Evolutionary conservation across 2,888 invertebrate genomes (phyloP).

Genomic region (Drosophila paranaensis): DNA sequence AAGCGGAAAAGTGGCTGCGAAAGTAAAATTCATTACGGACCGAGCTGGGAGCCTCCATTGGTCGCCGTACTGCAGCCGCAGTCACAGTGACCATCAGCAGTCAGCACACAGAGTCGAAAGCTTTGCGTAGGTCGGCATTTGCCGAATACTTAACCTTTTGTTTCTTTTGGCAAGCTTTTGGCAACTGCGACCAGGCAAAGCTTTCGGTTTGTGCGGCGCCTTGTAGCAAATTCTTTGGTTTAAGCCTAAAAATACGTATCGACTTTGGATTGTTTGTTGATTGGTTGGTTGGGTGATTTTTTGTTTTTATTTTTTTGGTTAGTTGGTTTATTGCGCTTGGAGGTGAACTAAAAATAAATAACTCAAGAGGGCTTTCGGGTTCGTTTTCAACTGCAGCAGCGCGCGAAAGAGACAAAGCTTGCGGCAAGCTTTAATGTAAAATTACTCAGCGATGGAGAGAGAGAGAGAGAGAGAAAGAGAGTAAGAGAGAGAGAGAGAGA

Average conservation of each 20-base stretch:
- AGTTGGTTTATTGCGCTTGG: conserved; percentile 44
- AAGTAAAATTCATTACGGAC: conserved; percentile 62
- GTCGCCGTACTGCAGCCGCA: conserved; percentile 21
- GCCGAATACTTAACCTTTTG: background rate
- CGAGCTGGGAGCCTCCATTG: conserved; percentile 24
- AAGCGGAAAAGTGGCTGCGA: conserved; percentile 55
- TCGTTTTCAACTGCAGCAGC: conserved; percentile 23
- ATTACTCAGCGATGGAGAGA: conserved; percentile 14
- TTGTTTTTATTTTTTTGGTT: conserved; percentile 35
- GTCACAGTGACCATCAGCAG: conserved; percentile 40
- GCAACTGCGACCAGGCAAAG: conserved; percentile 67
- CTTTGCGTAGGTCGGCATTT: conserved; percentile 70
- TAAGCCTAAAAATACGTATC: conserved; percentile 85
- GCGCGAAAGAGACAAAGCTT: conserved; percentile 43
- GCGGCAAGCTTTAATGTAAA: conserved; percentile 29
- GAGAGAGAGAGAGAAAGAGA: conserved; percentile 21
- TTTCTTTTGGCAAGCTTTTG: conserved; percentile 29
- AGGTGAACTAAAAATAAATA: conserved; percentile 56
- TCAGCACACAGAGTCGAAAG: conserved; percentile 61
- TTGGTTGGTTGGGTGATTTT: conserved; percentile 42
- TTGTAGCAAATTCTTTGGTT: conserved; percentile 56
- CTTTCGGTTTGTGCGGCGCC: conserved; percentile 61
- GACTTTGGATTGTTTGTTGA: conserved; percentile 83
- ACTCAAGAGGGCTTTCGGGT: conserved; percentile 23
- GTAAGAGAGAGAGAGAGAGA: conserved; percentile 25